Conservation (phyloP, 2,888 invertebrate genomes). For the Lysandra bellargus region DNA sequence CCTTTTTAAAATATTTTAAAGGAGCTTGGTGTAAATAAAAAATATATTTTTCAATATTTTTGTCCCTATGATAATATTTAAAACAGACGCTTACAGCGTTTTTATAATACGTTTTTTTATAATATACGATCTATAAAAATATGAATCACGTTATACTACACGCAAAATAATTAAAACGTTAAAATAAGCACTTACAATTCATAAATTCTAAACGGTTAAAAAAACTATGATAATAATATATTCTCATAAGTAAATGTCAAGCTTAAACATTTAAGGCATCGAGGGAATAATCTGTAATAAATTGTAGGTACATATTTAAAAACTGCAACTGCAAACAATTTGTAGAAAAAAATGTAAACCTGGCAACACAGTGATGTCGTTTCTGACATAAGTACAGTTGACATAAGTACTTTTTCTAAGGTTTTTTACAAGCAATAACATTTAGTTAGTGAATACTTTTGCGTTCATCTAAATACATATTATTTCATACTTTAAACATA, state of each 20-base stretch:
- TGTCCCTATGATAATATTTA: neutral
- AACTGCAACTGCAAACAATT: slow-evolving; percentile 18
- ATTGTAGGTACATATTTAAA: neutral
- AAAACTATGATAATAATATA: slow-evolving; percentile 21
- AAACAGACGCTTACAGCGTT: slow-evolving; percentile 23
- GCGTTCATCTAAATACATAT: neutral
- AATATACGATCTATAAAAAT: slow-evolving; percentile 2
- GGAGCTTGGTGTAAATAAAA: neutral
- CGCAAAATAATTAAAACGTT: slow-evolving; percentile 10
- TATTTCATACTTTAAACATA: neutral
- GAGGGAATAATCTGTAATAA: neutral
- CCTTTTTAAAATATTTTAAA: neutral
- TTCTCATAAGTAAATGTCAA: slow-evolving; percentile 1
- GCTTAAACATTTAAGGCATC: neutral
- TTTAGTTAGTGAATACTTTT: neutral
- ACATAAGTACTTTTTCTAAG: slow-evolving; percentile 7
- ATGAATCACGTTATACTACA: slow-evolving; percentile 15
- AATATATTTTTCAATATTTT: neutral
- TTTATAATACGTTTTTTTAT: neutral
- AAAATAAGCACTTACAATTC: slow-evolving; percentile 5
- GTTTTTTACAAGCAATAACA: slow-evolving; percentile 10
- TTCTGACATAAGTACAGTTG: slow-evolving; percentile 25
- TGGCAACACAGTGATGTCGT: slow-evolving; percentile 16
- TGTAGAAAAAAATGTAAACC: slow-evolving; percentile 20
- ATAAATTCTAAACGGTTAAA: neutral